Conservation (phyloP, 2,113 vertebrate genomes). For the Mus pahari region DNA sequence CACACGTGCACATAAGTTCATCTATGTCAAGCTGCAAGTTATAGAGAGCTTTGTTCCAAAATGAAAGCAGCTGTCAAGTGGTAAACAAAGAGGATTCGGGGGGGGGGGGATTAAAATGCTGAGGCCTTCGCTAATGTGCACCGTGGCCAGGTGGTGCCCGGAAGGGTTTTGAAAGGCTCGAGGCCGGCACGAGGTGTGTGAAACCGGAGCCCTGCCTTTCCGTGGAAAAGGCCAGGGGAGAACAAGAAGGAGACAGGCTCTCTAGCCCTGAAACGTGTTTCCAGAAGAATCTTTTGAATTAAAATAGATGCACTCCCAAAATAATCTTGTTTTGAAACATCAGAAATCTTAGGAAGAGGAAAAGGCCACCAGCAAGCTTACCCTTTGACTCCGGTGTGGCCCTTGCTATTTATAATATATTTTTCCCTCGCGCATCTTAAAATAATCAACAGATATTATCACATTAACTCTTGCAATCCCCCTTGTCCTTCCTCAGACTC, state of each 20-base stretch:
- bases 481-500: background rate
- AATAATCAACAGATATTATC: conserved; percentile 80
- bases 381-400: conserved; percentile 77
- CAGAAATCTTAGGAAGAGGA: conserved; percentile 83
- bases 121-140: conserved; percentile 58
- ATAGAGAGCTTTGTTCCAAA: conserved; percentile 24
- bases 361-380: conserved; percentile 82
- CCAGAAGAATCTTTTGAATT: conserved; percentile 79
- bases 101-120: conserved; percentile 73
- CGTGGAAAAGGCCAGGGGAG: conserved; percentile 76
- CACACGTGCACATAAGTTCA: background rate
- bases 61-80: conserved; percentile 60
- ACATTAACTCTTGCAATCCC: conserved; percentile 77
- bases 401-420: conserved; percentile 83
- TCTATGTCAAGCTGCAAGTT: background rate
- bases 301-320: conserved; percentile 82
- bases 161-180: conserved; percentile 76
- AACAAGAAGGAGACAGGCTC: conserved; percentile 66
- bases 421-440: conserved; percentile 78
- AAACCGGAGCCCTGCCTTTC: conserved; percentile 79
- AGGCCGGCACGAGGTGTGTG: conserved; percentile 80
- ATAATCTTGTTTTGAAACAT: conserved; percentile 85
- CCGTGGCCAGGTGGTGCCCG: background rate
- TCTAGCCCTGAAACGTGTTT: conserved; percentile 79
- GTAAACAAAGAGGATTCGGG: conserved; percentile 75